A percentile compares a stretch with the other conserved stretches of the same genome.
Evolutionary conservation across 1,140 invertebrate species (phyloP).

Genomic region (Papilio machaon): DNA sequence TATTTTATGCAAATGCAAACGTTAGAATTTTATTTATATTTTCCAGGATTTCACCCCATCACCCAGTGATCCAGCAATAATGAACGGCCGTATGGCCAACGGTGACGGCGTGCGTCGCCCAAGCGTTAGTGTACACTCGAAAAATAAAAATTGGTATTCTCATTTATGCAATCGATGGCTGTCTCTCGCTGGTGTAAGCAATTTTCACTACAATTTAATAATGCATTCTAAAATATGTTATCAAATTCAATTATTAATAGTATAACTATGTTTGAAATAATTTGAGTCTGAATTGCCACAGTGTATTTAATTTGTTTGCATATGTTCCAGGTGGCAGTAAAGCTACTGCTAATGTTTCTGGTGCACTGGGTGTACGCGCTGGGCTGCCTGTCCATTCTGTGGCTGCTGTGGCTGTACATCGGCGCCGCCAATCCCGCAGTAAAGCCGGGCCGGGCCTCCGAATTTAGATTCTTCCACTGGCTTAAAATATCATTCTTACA

Average conservation of each 20-base stretch:
- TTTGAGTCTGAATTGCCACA: not conserved
- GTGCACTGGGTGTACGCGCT: slow-evolving; percentile 96
- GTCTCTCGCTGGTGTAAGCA: slow-evolving; percentile 93
- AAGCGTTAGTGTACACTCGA: slow-evolving; percentile 89
- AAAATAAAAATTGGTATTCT: slow-evolving; percentile 97
- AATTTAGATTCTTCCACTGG: slow-evolving; percentile 94
- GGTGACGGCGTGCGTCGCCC: slow-evolving; percentile 76
- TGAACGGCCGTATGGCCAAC: slow-evolving; percentile 68
- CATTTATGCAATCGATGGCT: slow-evolving; percentile 96
- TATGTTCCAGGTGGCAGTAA: slow-evolving; percentile 88
- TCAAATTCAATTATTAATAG: not conserved
- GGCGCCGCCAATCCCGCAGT: slow-evolving; percentile 96
- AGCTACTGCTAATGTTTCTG: slow-evolving; percentile 94
- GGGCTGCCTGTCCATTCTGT: slow-evolving; percentile 89
- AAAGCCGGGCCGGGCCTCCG: slow-evolving; percentile 93
- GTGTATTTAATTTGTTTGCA: slow-evolving; percentile 14
- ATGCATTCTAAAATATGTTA: slow-evolving; percentile 9
- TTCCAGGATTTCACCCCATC: slow-evolving; percentile 77
- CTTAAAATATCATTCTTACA: slow-evolving; percentile 88
- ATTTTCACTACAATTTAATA: not conserved
- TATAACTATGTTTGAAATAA: not conserved
- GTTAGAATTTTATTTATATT: slow-evolving; percentile 34
- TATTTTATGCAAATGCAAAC: not conserved
- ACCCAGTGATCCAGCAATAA: slow-evolving; percentile 71
- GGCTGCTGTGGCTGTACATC: slow-evolving; percentile 96